phyloP scores from a whole-genome alignment of 2,113 vertebrate species.

The Heloderma charlesbogerti region DNA sequence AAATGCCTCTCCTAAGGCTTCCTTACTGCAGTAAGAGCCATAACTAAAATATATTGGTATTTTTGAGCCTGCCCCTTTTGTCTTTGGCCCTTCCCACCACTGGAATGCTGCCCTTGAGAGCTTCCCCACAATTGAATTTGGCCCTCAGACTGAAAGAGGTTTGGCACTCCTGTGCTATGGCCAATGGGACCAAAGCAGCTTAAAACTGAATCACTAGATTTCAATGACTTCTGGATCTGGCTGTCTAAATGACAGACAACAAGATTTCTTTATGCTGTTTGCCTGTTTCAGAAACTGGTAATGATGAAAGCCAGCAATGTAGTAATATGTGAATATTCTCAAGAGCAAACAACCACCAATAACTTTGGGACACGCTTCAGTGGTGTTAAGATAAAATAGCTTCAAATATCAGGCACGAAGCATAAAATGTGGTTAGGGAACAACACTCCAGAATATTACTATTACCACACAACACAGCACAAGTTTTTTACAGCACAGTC shows the following conservation, averaged over 20 bases:
- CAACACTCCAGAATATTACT: constrained; percentile 25
- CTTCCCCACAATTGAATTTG: too few relatives aligned
- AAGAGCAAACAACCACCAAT: background rate
- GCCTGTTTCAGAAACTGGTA: constrained; percentile 46
- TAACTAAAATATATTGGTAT: too few relatives aligned
- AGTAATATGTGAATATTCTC: constrained; percentile 20
- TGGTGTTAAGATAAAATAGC: constrained; percentile 36
- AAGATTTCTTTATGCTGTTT: constrained; percentile 46
- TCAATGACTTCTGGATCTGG: background rate
- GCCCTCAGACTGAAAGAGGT: too few relatives aligned
- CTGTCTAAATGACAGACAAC: background rate
- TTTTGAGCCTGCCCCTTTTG: too few relatives aligned
- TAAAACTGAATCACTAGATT: background rate
- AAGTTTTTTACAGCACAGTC: background rate
- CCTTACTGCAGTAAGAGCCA: too few relatives aligned
- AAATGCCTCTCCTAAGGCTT: too few relatives aligned
- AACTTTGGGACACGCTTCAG: constrained; percentile 47
- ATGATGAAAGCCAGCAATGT: constrained; percentile 46
- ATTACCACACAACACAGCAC: constrained; percentile 43
- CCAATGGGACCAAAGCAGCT: background rate
- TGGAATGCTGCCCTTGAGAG: too few relatives aligned
- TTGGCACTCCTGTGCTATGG: background rate
- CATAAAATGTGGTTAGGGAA: background rate
- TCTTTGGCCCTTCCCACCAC: too few relatives aligned
- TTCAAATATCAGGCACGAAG: constrained; percentile 31